Conservation (phyloP, 2,113 vertebrate genomes). For the Atractosteus spatula region DNA sequence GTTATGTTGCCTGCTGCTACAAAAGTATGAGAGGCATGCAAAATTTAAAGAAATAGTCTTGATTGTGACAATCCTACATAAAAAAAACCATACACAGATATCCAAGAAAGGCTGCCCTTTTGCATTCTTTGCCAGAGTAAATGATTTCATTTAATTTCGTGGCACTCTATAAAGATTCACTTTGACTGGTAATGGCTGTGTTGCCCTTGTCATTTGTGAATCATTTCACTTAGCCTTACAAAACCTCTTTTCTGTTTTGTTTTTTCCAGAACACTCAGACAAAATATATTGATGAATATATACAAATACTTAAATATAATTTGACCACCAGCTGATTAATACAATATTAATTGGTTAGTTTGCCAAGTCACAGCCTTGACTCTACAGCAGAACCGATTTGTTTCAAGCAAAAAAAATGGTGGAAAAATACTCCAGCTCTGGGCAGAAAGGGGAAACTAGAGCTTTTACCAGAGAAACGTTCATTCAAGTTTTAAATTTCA, state of each 20-base stretch:
- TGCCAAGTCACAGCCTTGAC: background rate
- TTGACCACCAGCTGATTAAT: background rate
- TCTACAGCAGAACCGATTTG: too few species aligned
- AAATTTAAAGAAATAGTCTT: background rate
- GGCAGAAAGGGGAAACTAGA: constrained; percentile 10
- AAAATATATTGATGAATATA: background rate
- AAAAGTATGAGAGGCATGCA: background rate
- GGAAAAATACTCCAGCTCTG: too few species aligned
- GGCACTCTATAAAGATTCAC: background rate
- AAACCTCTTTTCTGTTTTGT: background rate
- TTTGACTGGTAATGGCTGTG: background rate
- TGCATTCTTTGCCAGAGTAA: background rate
- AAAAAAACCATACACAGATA: background rate
- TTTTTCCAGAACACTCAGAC: constrained; percentile 1
- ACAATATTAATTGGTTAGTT: background rate
- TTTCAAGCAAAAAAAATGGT: too few species aligned
- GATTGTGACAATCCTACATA: background rate
- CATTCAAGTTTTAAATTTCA: constrained; percentile 74
- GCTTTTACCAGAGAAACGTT: constrained; percentile 63
- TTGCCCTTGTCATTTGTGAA: background rate
- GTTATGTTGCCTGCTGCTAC: constrained; percentile 3
- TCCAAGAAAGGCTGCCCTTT: background rate
- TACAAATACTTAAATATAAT: constrained; percentile 40
- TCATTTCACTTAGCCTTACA: background rate
- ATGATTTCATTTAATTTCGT: background rate